Base-by-base conservation (phyloP, 2,888 invertebrate genomes). In the Megalurothrips usitatus region DNA sequence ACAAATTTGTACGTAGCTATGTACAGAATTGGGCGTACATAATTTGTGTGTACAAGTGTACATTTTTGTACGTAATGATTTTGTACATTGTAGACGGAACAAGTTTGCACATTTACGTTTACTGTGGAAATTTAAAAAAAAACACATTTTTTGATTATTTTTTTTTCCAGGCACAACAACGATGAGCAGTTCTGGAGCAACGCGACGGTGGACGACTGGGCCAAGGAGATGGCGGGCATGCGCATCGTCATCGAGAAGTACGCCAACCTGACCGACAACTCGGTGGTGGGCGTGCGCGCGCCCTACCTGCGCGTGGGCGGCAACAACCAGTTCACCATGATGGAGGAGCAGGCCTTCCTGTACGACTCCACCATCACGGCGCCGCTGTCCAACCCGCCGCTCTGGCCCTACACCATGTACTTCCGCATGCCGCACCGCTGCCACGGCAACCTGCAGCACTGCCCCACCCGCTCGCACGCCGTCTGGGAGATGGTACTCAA, bases 321-420 rank as follows among this genome's bases (percentile, higher is more conserved):
- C 80, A 96, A 97, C 90, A 96, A 96, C 87, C 97, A 97, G 88
- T 98, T 97, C 89, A 95, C 96, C 85, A 97, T 98, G 96, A 96
- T 98, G 97, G 94, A 96, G 87, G 96, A 97, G 87, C 95, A 96
- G 87, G 95, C 95, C 17, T 97, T 97, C 91, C 89, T 96, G 79
- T 98, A 98, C 87, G 98, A 98, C 88, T 96, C 97, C 78, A 97
- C 97, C 80, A 96, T 98, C 87, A 96, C 96, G 0, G 96, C 96
- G 1, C 95, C 96, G 0, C 89, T 96, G 63, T 94, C 94, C 84
- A 95, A 96, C 86, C 96, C 96, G 28, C 97, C 97, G 81, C 92
- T 96, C 84, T 98, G 98, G 98, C 98, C 98, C 4, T 98, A 98
- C 90, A 98, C 98, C 82, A 94, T 98, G 93, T 97, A 98, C 91